Evolutionary conservation across 2,797 vertebrate species (phyloP).

Genomic region (Micrastur ruficollis): DNA sequence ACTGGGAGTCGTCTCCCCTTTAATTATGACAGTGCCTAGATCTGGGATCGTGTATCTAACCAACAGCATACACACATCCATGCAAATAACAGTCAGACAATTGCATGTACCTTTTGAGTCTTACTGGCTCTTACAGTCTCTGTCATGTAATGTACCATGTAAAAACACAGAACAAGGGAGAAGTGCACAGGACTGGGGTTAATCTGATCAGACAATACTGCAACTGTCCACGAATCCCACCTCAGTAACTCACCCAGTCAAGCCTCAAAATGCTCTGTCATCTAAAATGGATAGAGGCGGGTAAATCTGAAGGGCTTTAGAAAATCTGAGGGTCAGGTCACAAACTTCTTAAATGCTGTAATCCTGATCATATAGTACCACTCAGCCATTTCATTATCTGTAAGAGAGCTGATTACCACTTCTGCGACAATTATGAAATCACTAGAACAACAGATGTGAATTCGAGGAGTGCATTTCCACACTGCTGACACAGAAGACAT

Average conservation of each 20-base stretch:
- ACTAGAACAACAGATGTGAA: background rate
- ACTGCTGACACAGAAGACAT: background rate
- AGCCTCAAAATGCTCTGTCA: background rate
- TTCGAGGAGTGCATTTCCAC: background rate
- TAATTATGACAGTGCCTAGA: background rate
- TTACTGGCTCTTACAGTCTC: background rate
- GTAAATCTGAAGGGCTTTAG: background rate
- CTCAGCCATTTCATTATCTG: background rate
- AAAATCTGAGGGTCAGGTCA: background rate
- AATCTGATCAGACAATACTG: rapidly evolving
- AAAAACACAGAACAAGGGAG: background rate
- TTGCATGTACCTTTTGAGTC: background rate
- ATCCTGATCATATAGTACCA: background rate
- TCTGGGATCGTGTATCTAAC: background rate
- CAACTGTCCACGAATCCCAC: background rate
- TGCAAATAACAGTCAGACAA: background rate
- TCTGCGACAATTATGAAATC: background rate
- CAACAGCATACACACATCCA: rapidly evolving
- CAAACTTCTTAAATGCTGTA: background rate
- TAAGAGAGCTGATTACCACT: background rate
- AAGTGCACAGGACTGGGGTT: background rate
- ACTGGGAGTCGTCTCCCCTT: rapidly evolving
- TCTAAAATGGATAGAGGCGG: background rate
- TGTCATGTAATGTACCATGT: background rate
- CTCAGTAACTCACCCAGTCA: background rate